Conservation (phyloP, 2,888 invertebrate species). For the Melieria omissa region DNA sequence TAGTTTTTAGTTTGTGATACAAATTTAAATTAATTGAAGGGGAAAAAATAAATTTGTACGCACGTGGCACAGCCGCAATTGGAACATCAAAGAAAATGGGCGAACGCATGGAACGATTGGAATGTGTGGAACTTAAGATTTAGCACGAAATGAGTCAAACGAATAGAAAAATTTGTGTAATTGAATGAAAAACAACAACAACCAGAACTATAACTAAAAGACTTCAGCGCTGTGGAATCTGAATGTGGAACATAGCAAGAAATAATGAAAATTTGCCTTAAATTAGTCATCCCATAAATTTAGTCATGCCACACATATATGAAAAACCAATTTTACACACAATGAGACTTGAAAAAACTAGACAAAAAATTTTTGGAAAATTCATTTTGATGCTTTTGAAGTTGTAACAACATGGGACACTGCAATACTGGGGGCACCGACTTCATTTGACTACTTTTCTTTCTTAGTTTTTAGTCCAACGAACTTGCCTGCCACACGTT, state of each 20-base stretch:
- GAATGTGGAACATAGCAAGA: too few relatives aligned
- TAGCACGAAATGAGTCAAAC: slow-evolving; percentile 1
- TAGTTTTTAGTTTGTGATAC: slow-evolving; percentile 65
- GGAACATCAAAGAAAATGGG: slow-evolving; percentile 13
- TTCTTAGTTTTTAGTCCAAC: slow-evolving; percentile 15
- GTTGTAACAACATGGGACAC: too few relatives aligned
- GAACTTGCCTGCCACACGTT: slow-evolving; percentile 32
- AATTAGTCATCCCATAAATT: too few relatives aligned
- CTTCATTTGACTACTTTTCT: background rate
- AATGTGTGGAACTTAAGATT: slow-evolving; percentile 27
- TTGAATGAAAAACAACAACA: too few relatives aligned
- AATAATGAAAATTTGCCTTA: too few relatives aligned
- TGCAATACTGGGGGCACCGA: too few relatives aligned
- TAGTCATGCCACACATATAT: too few relatives aligned
- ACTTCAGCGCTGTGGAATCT: background rate
- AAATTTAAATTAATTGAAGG: slow-evolving; percentile 57
- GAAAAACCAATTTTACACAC: too few relatives aligned
- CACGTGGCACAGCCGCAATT: background rate
- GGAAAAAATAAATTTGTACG: slow-evolving; percentile 41
- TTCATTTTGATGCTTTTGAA: too few relatives aligned
- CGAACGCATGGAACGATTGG: slow-evolving; percentile 18
- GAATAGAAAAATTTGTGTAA: too few relatives aligned
- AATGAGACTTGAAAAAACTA: too few relatives aligned
- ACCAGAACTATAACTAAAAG: background rate
- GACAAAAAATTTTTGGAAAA: too few relatives aligned